Base-by-base conservation (phyloP, 2,797 vertebrate genomes). In the Aulostomus chinensis region DNA sequence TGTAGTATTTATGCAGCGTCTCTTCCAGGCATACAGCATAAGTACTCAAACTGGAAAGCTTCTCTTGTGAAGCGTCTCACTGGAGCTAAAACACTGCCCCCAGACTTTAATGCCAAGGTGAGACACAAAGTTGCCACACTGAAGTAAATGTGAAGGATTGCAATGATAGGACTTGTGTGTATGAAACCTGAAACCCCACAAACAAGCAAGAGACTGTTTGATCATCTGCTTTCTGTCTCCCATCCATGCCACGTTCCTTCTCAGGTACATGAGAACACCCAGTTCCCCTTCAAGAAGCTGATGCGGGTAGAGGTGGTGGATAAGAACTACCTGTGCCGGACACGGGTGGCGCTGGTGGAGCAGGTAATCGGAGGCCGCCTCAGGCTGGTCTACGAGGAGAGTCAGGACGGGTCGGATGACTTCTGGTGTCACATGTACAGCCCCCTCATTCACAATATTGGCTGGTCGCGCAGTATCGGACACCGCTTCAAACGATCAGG, bases 381-480 rank as follows among this genome's bases (percentile, higher is more conserved):
- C 72, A 83, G 95, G 42, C 73, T 99, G 63, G 94, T 98, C 16
- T 99, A 99, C 10, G 96, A 99, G 67, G 97, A 99, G 78, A 96
- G 94, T 8, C 92, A 96, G 74, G 96, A 98, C 21, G 94, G 94
- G 57, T 92, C 90, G 0, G 97, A 99, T 35, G 96, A 99, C 85
- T 99, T 99, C 88, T 99, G 97, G 97, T 99, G 97, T 90, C 97
- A 99, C 80, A 99, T 99, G 97, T 93, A 88, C 83, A 99, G 97
- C 63, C 97, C 97, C 0, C 93, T 99, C 59, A 99, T 99, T 43
- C 97, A 99, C 63, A 94, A 90, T 9, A 94, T 98, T 4, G 96
- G 97, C 45, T 99, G 97, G 97, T 98, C 97, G 7, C 92, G 96
- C 62, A 96, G 94, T 80, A 98, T 99, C 67, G 97, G 97, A 31